Conservation (phyloP, 2,888 invertebrate genomes). For the Silvanus unidentatus region DNA sequence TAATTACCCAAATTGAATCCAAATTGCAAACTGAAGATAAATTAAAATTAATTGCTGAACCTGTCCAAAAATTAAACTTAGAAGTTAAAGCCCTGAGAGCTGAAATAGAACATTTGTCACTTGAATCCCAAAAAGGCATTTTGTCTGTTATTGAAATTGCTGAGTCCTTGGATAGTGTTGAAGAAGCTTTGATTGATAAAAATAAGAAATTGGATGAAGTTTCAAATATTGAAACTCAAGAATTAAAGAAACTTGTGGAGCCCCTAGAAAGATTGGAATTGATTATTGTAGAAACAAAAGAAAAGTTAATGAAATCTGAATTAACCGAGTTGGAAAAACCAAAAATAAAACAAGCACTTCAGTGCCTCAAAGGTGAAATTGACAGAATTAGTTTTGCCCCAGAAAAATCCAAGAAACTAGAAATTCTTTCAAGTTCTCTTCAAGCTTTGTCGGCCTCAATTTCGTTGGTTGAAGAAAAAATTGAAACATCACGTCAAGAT, state of each 20-base stretch:
- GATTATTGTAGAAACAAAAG: slow-evolving; percentile 15
- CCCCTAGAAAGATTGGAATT: slow-evolving; percentile 18
- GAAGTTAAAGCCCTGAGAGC: background rate
- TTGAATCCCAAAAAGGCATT: background rate
- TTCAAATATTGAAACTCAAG: background rate
- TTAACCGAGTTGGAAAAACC: slow-evolving; percentile 18
- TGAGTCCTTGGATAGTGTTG: background rate
- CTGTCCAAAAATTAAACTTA: background rate
- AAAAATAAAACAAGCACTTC: slow-evolving; percentile 17
- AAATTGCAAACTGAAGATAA: background rate
- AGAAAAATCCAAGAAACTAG: slow-evolving; percentile 5
- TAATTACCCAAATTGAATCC: background rate
- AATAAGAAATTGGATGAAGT: background rate
- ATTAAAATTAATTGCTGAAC: background rate
- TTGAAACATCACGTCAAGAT: slow-evolving; percentile 3
- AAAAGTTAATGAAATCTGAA: slow-evolving; percentile 15
- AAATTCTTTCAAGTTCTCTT: slow-evolving; percentile 4
- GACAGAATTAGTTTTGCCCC: slow-evolving; percentile 10
- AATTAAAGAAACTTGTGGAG: slow-evolving; percentile 9
- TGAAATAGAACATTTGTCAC: background rate
- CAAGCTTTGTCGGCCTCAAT: slow-evolving; percentile 5
- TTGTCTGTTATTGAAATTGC: background rate
- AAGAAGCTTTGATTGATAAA: background rate
- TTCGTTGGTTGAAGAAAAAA: slow-evolving; percentile 2
- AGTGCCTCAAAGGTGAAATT: slow-evolving; percentile 18